A percentile compares a stretch with the other conserved stretches of the same genome.
These are phyloP conservation scores for Arremon aurantiirostris DNA, from an alignment of 2,797 vertebrate species.

Conservation along the genomic window DNA sequence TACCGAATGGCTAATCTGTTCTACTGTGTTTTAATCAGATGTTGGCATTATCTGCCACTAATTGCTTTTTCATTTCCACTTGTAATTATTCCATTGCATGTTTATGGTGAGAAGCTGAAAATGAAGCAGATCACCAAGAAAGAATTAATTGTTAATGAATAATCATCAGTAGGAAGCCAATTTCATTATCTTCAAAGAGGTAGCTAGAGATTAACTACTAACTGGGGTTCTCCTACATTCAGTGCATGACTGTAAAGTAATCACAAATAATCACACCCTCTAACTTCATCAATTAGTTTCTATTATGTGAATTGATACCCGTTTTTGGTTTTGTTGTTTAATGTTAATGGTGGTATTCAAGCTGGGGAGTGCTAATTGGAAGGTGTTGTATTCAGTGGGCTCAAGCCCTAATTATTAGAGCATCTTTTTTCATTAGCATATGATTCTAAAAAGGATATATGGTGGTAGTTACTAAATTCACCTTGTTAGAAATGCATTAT, in stretches of 20 bases:
- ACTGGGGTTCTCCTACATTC: slow-evolving; percentile 70
- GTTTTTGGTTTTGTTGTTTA: slow-evolving; percentile 80
- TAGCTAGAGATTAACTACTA: slow-evolving; percentile 79
- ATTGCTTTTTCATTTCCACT: slow-evolving; percentile 84
- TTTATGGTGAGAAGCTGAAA: slow-evolving; percentile 83
- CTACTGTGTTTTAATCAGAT: slow-evolving; percentile 81
- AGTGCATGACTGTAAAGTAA: slow-evolving; percentile 79
- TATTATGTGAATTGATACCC: slow-evolving; percentile 79
- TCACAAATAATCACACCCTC: slow-evolving; percentile 82
- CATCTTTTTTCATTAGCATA: slow-evolving; percentile 80
- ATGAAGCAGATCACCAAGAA: slow-evolving; percentile 82
- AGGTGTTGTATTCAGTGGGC: slow-evolving; percentile 79
- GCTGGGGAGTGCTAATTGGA: slow-evolving; percentile 84
- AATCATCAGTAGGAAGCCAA: slow-evolving; percentile 86
- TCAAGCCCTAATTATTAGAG: slow-evolving; percentile 78
- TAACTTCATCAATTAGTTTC: slow-evolving; percentile 86
- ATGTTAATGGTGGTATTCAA: slow-evolving; percentile 78
- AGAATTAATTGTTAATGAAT: slow-evolving; percentile 88
- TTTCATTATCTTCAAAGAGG: slow-evolving; percentile 87
- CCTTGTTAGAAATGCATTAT: slow-evolving; percentile 47
- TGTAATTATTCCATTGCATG: slow-evolving; percentile 82
- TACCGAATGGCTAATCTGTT: slow-evolving; percentile 70
- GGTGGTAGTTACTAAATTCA: slow-evolving; percentile 60
- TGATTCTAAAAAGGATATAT: slow-evolving; percentile 66
- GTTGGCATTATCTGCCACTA: slow-evolving; percentile 83